phyloP scores from a whole-genome alignment of 2,113 vertebrate species.

The Triplophysa siluroides region DNA sequence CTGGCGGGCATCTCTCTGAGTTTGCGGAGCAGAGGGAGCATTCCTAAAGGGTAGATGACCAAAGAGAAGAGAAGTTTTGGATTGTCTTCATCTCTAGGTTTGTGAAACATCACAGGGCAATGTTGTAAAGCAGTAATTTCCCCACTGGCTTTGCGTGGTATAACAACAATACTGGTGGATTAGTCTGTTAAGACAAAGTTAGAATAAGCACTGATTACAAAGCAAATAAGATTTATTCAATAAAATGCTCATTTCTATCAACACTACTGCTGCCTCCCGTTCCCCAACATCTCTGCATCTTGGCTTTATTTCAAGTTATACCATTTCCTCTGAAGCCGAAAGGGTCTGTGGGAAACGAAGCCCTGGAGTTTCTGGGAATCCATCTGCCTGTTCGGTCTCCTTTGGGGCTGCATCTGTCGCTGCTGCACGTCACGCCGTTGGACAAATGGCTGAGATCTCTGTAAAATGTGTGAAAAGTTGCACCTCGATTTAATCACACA shows the following conservation, averaged over 20 bases:
- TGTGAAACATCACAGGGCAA: too few species aligned
- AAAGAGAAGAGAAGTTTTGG: too few species aligned
- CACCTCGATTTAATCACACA: not conserved
- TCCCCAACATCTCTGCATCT: too few species aligned
- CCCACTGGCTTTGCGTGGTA: too few species aligned
- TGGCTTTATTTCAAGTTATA: slow-evolving; percentile 58
- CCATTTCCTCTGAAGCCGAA: slow-evolving; percentile 78
- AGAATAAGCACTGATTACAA: too few species aligned
- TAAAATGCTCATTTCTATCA: too few species aligned
- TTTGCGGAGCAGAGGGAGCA: slow-evolving; percentile 60
- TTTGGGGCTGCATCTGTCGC: slow-evolving; percentile 79
- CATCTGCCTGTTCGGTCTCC: slow-evolving; percentile 75
- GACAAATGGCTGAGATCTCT: slow-evolving; percentile 76
- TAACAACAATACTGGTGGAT: too few species aligned
- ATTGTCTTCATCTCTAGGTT: too few species aligned
- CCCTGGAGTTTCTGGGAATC: slow-evolving; percentile 77
- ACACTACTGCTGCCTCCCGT: too few species aligned
- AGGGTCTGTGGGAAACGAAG: slow-evolving; percentile 71
- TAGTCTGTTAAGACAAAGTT: too few species aligned
- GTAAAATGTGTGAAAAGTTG: not conserved
- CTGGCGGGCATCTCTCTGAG: slow-evolving; percentile 87
- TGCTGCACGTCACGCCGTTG: slow-evolving; percentile 73
- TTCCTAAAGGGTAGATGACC: slow-evolving; percentile 52
- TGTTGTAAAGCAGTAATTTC: too few species aligned
- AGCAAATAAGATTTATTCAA: too few species aligned